phyloP scores from a whole-genome alignment of 2,888 invertebrate species.

The Cecidostiba fungosa region DNA sequence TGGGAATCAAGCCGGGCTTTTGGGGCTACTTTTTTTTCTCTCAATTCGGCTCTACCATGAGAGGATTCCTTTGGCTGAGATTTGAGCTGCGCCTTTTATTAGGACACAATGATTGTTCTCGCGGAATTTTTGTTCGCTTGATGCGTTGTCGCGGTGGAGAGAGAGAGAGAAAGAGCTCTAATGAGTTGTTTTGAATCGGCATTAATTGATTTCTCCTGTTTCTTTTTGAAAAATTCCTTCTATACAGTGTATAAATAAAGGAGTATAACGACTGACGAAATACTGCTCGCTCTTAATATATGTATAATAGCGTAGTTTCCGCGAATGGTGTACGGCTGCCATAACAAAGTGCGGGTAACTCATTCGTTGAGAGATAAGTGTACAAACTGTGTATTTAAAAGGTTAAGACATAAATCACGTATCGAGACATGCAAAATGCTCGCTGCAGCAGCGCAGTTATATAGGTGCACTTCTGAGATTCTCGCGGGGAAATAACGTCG shows the following conservation, averaged over 20 bases:
- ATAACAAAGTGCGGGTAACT: not conserved
- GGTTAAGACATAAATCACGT: conserved; percentile 56
- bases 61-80: conserved; percentile 8
- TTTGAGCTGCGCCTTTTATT: conserved; percentile 10
- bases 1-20: not conserved
- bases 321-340: not conserved
- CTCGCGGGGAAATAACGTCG: conserved; percentile 28
- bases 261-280: not conserved
- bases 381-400: conserved; percentile 23
- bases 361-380: not conserved
- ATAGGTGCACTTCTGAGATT: conserved; percentile 11
- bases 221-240: not conserved
- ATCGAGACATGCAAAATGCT: conserved; percentile 52
- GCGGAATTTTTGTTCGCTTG: not conserved
- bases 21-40: conserved; percentile 12
- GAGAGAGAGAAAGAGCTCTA: too few species aligned
- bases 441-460: not conserved
- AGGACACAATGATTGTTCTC: conserved; percentile 22
- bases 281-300: not conserved
- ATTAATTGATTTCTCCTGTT: conserved; percentile 5
- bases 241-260: not conserved
- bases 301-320: conserved; percentile 3
- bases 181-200: not conserved
- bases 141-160: not conserved
- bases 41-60: not conserved